phyloP scores from a whole-genome alignment of 2,797 vertebrate genomes.

The Anableps anableps region DNA sequence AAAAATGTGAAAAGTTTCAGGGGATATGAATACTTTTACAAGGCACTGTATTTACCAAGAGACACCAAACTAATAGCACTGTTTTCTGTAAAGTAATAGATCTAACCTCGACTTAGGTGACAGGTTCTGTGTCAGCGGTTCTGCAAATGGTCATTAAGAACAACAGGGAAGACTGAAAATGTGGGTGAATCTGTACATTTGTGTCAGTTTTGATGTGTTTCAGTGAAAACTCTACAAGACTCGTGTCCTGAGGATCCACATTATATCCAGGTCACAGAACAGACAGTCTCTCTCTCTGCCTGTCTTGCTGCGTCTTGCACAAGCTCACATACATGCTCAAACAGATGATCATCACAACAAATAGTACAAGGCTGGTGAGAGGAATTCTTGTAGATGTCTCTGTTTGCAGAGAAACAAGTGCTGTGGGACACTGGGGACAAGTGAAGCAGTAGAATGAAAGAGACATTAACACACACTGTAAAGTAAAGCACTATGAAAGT shows the following conservation, averaged over 20 bases:
- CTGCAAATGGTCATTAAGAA: background rate
- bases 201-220: constrained; percentile 11
- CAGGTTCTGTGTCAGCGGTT: background rate
- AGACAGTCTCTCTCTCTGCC: constrained; percentile 17
- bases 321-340: constrained; percentile 24
- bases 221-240: constrained; percentile 17
- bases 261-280: constrained; percentile 63
- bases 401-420: constrained; percentile 28
- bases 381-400: constrained; percentile 24
- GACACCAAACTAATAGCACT: background rate
- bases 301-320: constrained; percentile 6
- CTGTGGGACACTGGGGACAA: constrained; percentile 22
- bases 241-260: constrained; percentile 27
- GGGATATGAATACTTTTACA: background rate
- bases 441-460: constrained; percentile 4
- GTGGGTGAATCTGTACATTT: background rate
- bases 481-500: constrained; percentile 9
- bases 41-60: background rate
- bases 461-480: constrained; percentile 11
- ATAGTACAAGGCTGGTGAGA: constrained; percentile 20
- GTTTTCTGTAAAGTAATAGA: too few relatives aligned
- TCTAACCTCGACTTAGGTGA: background rate
- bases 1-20: background rate
- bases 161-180: background rate
- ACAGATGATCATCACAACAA: constrained; percentile 35